Percentiles rank a stretch among this genome's conserved stretches.
Conservation (phyloP, 2,113 vertebrate species). For the Eulemur rufifrons region DNA sequence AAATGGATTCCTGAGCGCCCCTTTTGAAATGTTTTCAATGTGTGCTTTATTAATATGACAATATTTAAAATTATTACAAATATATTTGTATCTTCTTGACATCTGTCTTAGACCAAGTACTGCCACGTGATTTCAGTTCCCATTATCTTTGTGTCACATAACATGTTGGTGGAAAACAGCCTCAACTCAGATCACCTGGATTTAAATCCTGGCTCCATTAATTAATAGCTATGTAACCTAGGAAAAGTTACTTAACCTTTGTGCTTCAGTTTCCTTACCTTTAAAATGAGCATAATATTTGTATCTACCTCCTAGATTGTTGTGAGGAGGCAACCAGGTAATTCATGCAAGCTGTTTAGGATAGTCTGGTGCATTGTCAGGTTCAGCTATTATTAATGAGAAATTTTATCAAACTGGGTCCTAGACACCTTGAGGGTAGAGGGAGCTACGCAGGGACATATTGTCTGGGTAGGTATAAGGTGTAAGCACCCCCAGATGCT, state of each 20-base stretch:
- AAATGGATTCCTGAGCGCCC: neutral
- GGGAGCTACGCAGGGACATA: neutral
- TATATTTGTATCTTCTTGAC: neutral
- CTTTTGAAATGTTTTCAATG: neutral
- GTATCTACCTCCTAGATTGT: neutral
- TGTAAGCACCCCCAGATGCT: neutral
- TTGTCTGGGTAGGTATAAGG: neutral
- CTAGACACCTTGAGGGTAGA: neutral
- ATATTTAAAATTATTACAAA: neutral
- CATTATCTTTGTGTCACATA: neutral
- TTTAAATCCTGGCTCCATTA: neutral
- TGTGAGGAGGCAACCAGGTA: neutral
- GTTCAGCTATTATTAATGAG: neutral
- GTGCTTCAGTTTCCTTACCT: neutral
- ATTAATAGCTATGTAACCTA: neutral
- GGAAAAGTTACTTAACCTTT: neutral
- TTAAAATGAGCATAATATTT: conserved; percentile 6
- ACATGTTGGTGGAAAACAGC: neutral
- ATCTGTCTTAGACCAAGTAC: neutral
- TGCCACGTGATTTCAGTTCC: neutral
- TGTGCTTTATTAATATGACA: neutral
- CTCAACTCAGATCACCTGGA: neutral
- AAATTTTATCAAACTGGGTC: neutral
- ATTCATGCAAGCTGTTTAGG: neutral
- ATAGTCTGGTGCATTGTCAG: neutral